A percentile compares a stretch with the other conserved stretches of the same genome.
These are phyloP conservation scores for Muricea muricata DNA, from an alignment of 92 coral and sea anemone species.

Conservation along the genomic window DNA sequence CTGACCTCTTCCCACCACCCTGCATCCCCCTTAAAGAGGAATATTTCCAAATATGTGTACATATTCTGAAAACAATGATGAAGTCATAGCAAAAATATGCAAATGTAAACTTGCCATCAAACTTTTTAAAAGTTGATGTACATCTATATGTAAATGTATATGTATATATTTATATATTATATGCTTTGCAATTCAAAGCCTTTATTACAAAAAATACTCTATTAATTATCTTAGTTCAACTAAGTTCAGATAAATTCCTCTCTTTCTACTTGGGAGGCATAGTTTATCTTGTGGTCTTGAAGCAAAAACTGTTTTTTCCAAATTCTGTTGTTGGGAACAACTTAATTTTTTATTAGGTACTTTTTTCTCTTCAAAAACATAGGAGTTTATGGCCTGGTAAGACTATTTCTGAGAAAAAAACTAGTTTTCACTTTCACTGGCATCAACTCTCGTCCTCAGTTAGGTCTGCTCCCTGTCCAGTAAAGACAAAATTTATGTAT, in stretches of 20 bases:
- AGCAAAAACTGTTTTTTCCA: not conserved
- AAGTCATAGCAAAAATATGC: too few relatives aligned
- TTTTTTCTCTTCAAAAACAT: not conserved
- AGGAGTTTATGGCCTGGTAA: not conserved
- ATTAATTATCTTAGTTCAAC: not conserved
- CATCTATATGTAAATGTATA: too few relatives aligned
- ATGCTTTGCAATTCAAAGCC: not conserved
- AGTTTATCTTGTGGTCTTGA: too few relatives aligned
- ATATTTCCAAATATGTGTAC: too few relatives aligned
- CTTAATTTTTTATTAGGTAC: too few relatives aligned
- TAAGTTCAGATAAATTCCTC: not conserved
- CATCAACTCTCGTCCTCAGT: constrained; percentile 13
- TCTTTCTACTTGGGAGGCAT: not conserved
- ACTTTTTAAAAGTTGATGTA: not conserved
- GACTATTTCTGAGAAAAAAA: not conserved
- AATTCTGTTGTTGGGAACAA: not conserved
- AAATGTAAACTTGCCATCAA: too few relatives aligned
- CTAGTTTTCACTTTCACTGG: not conserved
- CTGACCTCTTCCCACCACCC: too few relatives aligned
- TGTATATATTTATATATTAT: not conserved
- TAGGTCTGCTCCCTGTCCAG: constrained; percentile 12
- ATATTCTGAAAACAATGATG: too few relatives aligned
- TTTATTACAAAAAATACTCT: constrained; percentile 6
- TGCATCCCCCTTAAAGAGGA: too few relatives aligned
- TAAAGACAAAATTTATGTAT: not conserved